Base-by-base conservation (phyloP, 2,888 invertebrate genomes). In the Trichopria drosophilae region DNA sequence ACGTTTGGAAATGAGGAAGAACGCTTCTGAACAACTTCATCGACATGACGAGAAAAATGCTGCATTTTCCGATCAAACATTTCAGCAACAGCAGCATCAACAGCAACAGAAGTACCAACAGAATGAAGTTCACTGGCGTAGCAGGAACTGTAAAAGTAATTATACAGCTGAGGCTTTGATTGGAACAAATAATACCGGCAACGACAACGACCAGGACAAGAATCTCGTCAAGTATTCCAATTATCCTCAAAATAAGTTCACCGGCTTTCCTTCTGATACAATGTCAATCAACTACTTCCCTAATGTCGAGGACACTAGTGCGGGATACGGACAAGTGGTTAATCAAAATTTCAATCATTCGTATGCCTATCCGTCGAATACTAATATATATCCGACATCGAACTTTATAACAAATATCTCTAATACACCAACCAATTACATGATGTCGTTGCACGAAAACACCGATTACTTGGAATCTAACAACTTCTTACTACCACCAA, bases 131-230 rank as follows among this genome's bases (percentile, higher is more conserved):
- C 67, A 71, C 9, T 75, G 75, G 75, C 63, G 75, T 40, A 67
- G 63, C 31, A 62, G 75, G 40, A 74, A 76, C 43, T 75, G 75
- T 46, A 75, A 75, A 47, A 76, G 75, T 41, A 77, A 73, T 52
- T 77, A 77, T 39, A 77, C 77, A 0, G 77, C 77, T 0, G 77
- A 77, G 42, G 73, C 76, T 4, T 47, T 77, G 13, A 77, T 77
- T 32, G 69, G 76, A 1, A 61, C 63, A 0, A 70, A 67, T 9
- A 64, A 53, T n/a, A 71, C 57, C 31, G 59, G 69, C 28, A 67
- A 68, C 35, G 72, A 74, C 10, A 60, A 58, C 3, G 66, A 55
- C 37, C 63, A 64, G 1, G 73, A 75, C 2, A 75, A 74, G 35
- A 72, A 73, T 18, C 59, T 68, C 3, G 57, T 66, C 3, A 75